Conservation (phyloP, 2,888 invertebrate genomes). For the Volucella inanis region DNA sequence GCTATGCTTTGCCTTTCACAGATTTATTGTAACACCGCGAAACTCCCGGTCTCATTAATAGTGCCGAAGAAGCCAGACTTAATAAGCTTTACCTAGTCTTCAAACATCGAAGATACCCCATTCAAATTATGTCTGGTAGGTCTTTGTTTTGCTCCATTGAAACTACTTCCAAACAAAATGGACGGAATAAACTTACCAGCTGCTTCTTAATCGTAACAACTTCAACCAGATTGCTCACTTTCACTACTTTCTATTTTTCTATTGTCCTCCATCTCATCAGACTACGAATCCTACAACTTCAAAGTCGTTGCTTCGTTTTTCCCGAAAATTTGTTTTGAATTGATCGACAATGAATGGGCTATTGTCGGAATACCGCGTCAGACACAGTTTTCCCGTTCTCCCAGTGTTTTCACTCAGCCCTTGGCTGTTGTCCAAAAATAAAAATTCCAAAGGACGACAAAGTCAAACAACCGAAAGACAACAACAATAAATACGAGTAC, state of each 20-base stretch:
- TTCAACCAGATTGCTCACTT: constrained; percentile 56
- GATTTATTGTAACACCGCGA: too few relatives aligned
- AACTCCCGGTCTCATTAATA: too few relatives aligned
- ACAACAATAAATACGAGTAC: constrained; percentile 36
- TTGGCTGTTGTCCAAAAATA: constrained; percentile 59
- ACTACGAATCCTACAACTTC: neutral
- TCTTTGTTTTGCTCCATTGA: too few relatives aligned
- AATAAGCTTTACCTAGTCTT: too few relatives aligned
- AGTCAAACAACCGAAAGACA: neutral
- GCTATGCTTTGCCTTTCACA: too few relatives aligned
- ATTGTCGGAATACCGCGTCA: constrained; percentile 43
- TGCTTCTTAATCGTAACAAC: too few relatives aligned
- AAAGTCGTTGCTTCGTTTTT: neutral
- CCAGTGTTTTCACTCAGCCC: constrained; percentile 22
- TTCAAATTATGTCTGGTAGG: too few relatives aligned
- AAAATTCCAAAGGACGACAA: constrained; percentile 48
- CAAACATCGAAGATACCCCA: too few relatives aligned
- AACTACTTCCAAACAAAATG: too few relatives aligned
- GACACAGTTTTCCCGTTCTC: constrained; percentile 45
- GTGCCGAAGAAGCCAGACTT: too few relatives aligned
- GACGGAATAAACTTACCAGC: too few relatives aligned
- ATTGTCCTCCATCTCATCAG: neutral
- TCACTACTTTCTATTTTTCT: constrained; percentile 50
- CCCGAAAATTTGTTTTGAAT: constrained; percentile 55
- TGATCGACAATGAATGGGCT: constrained; percentile 63